Evolutionary conservation across 2,113 vertebrate species (phyloP).

Genomic region (Cyprinodon variegatus): DNA sequence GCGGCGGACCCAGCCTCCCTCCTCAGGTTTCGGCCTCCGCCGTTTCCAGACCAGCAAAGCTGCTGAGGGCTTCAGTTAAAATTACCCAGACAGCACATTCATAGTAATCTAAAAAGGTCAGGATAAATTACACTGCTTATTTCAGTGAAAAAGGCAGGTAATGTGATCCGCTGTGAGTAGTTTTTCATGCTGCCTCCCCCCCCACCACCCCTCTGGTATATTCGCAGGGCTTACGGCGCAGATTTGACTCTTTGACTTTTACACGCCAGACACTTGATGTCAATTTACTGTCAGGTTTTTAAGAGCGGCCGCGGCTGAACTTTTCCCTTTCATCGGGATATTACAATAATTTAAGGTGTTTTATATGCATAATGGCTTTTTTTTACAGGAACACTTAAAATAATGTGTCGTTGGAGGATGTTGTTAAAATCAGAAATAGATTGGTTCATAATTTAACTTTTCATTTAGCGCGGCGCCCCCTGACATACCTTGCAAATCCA

Average conservation of each 20-base stretch:
- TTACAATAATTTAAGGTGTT: conserved; percentile 63
- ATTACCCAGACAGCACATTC: conserved; percentile 70
- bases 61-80: conserved; percentile 76
- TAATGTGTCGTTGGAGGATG: conserved; percentile 63
- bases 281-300: conserved; percentile 57
- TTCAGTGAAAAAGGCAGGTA: conserved; percentile 71
- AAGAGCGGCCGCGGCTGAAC: conserved; percentile 50
- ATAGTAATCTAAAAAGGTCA: conserved; percentile 74
- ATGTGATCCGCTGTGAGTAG: conserved; percentile 61
- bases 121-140: conserved; percentile 76
- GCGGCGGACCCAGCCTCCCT: conserved; percentile 5
- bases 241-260: conserved; percentile 72
- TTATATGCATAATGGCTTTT: conserved; percentile 65
- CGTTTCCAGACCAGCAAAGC: conserved; percentile 61
- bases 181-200: conserved; percentile 42
- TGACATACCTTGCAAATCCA: conserved; percentile 62
- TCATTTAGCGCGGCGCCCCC: conserved; percentile 45
- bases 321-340: conserved; percentile 59
- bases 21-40: conserved; percentile 57
- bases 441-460: conserved; percentile 70
- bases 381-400: conserved; percentile 66
- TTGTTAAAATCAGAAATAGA: conserved; percentile 71
- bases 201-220: conserved; percentile 16
- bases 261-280: conserved; percentile 56
- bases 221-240: conserved; percentile 35